Percentiles rank a stretch among this genome's conserved stretches.
Conservation (phyloP, 1,140 invertebrate genomes). For the Hermatobates lingyangjiaoensis region DNA sequence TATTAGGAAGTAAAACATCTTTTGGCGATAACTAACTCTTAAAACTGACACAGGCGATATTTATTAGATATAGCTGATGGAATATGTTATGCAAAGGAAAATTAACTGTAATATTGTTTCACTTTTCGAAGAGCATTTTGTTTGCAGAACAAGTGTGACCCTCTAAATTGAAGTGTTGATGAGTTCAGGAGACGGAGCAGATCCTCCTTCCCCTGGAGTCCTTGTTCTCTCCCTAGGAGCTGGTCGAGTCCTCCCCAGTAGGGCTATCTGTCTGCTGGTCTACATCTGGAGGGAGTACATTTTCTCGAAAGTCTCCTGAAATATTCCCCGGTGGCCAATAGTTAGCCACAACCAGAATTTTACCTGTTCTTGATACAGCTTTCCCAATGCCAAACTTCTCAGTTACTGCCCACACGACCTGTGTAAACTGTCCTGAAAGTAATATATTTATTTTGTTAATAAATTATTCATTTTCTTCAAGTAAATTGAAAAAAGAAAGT, state of each 20-base stretch:
- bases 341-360: conserved; percentile 57
- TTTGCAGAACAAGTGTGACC: too few species aligned
- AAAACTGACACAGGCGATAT: too few species aligned
- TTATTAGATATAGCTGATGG: too few species aligned
- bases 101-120: too few species aligned
- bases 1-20: too few species aligned
- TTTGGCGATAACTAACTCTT: too few species aligned
- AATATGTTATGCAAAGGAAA: too few species aligned
- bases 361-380: conserved; percentile 49
- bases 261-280: neutral
- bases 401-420: conserved; percentile 66
- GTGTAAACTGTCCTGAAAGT: conserved; percentile 62
- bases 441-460: too few species aligned
- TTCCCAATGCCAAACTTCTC: conserved; percentile 62
- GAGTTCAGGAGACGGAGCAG: neutral
- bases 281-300: conserved; percentile 1
- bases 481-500: too few species aligned
- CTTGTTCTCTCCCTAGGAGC: neutral
- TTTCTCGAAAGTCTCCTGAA: conserved; percentile 8
- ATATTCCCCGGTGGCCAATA: conserved; percentile 59
- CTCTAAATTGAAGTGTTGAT: too few species aligned
- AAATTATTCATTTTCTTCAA: too few species aligned
- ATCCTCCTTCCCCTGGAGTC: neutral
- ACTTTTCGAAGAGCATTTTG: too few species aligned
- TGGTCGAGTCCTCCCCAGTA: neutral